A percentile compares a stretch with the other conserved stretches of the same genome.
These are phyloP conservation scores for Ara ararauna DNA, from an alignment of 2,797 vertebrate genomes.

Conservation along the genomic window DNA sequence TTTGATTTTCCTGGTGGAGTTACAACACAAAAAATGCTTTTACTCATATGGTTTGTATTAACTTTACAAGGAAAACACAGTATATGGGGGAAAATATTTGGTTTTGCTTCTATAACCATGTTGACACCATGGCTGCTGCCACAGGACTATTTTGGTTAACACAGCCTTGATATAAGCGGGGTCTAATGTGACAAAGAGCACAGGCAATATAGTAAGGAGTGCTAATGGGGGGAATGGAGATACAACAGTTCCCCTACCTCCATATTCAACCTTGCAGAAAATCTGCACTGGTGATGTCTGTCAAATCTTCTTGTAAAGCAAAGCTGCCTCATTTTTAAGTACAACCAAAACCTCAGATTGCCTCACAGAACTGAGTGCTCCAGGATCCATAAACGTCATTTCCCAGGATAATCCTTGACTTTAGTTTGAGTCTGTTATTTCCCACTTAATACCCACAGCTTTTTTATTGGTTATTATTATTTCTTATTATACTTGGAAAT, in stretches of 20 bases:
- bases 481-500: conserved; percentile 51
- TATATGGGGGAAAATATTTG: not conserved
- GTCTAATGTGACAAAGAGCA: not conserved
- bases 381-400: conserved; percentile 33
- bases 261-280: not conserved
- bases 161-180: rapidly evolving
- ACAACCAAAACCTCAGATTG: conserved; percentile 45
- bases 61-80: conserved; percentile 17
- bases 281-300: not conserved
- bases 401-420: conserved; percentile 54
- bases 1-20: not conserved
- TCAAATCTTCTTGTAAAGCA: not conserved
- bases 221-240: not conserved
- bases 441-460: conserved; percentile 52
- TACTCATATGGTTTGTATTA: conserved; percentile 34
- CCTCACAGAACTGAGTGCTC: conserved; percentile 18
- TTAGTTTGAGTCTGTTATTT: conserved; percentile 58
- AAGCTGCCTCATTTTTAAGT: not conserved
- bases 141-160: not conserved
- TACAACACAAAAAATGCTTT: not conserved
- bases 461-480: conserved; percentile 61
- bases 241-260: not conserved
- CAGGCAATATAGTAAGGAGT: not conserved
- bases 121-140: not conserved
- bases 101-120: not conserved